Evolutionary conservation across 2,888 invertebrate species (phyloP), one percentile per base, ranked within the genome.

Genomic region (Zele albiditarsus): DNA sequence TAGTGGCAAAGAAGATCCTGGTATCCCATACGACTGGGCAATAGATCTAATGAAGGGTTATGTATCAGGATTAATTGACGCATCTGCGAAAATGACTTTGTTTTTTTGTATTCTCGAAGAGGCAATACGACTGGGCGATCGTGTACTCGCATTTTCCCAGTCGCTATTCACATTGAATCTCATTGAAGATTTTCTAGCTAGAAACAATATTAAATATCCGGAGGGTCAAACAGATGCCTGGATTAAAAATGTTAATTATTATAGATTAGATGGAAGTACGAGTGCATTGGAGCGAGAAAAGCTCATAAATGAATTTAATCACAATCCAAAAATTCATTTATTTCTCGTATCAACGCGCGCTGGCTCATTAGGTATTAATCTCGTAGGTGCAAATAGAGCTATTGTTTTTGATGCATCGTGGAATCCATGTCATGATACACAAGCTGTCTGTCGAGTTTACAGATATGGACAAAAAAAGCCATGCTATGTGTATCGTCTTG

Each of bases 401-500:
- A 95, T 98, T 58, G 98, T 99, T 67, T 95, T 99, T 85, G 99
- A 99, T 89, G 98, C 99, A 16, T 98, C 97, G 53, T 99, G 99
- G 98, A 99, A 99, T 91, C 99, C 99, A 0, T 99, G 99, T 87
- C 99, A 99, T 86, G 98, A 98, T 87, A 97, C 97, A 0, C 97
- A 97, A 91, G 99, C 99, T 38, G 98, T 99, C 16, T 99, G 99
- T 89, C 91, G 99, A 81, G 98, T 99, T 57, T 89, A 80, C 78
- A 92, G 95, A 84, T 98, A 98, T 86, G 99, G 99, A 0, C 99
- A 99, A 89, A 92, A 93, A 84, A 98, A 98, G 86, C 95, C 95
- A 0, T 98, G 98, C 84, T 98, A 95, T 89, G 97, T 99, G 4
- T 99, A 99, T 89, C 93, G 99, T 57, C 92, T 99, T 77, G 98